These are phyloP conservation scores for Drosophila lutescens DNA, from an alignment of 2,888 invertebrate species.

Conservation along the genomic window DNA sequence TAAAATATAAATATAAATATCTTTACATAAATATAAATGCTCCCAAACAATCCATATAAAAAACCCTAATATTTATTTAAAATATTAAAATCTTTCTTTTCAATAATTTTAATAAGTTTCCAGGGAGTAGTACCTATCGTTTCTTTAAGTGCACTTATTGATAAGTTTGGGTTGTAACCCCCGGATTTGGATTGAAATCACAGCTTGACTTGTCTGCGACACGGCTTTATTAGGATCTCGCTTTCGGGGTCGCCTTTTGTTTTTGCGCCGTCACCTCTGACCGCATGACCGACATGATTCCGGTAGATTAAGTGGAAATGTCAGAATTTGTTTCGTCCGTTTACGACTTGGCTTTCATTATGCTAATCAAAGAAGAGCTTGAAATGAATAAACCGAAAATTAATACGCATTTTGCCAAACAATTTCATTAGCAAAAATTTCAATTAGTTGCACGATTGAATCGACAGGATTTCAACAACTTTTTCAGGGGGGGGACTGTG, in stretches of 20 bases:
- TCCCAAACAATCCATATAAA: too few relatives aligned
- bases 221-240: conserved; percentile 53
- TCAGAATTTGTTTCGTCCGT: conserved; percentile 24
- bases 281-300: conserved; percentile 21
- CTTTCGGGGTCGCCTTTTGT: conserved; percentile 29
- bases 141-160: conserved; percentile 3
- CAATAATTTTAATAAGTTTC: background rate
- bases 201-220: conserved; percentile 20
- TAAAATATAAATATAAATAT: too few relatives aligned
- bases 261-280: conserved; percentile 17
- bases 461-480: conserved; percentile 76
- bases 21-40: too few relatives aligned
- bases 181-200: conserved; percentile 12
- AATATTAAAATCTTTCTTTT: background rate
- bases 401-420: conserved; percentile 55
- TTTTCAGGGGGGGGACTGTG: conserved; percentile 35
- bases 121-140: background rate
- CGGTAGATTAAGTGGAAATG: conserved; percentile 33
- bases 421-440: conserved; percentile 76
- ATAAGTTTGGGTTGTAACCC: background rate
- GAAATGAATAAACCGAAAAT: conserved; percentile 35
- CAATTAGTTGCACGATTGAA: conserved; percentile 78
- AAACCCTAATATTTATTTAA: too few relatives aligned
- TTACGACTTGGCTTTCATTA: conserved; percentile 28
- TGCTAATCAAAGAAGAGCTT: conserved; percentile 25